Conservation (phyloP, 2,113 vertebrate genomes). For the Petroica traversi region DNA sequence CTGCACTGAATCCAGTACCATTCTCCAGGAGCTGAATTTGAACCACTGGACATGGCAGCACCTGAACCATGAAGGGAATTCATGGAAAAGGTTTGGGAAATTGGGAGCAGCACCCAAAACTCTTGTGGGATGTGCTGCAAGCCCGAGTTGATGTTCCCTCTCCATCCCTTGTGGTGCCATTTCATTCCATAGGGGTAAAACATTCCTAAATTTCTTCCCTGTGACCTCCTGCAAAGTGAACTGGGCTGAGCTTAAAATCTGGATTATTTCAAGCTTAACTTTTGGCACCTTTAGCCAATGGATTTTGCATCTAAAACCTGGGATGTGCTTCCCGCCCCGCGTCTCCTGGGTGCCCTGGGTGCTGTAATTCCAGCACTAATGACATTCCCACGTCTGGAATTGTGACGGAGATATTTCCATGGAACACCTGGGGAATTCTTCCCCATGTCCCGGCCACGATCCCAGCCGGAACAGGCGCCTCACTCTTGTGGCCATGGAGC, state of each 20-base stretch:
- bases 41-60: rapidly evolving
- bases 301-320: background rate
- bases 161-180: background rate
- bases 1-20: rapidly evolving
- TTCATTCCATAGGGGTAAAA: background rate
- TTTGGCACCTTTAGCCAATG: background rate
- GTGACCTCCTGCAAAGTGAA: background rate
- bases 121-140: too few species aligned
- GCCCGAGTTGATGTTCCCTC: background rate
- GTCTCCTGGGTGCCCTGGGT: background rate
- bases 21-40: background rate
- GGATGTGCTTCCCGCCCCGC: background rate
- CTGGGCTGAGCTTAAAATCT: background rate
- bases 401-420: rapidly evolving
- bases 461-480: background rate
- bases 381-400: background rate
- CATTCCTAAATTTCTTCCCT: background rate
- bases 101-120: background rate
- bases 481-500: background rate
- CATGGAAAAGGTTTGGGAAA: background rate
- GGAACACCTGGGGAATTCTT: background rate
- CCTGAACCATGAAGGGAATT: background rate
- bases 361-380: background rate
- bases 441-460: background rate
- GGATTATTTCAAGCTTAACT: background rate